A percentile compares a stretch with the other conserved stretches of the same genome.
These are phyloP conservation scores for Cyprinella venusta DNA, from an alignment of 2,797 vertebrate genomes.

Conservation along the genomic window DNA sequence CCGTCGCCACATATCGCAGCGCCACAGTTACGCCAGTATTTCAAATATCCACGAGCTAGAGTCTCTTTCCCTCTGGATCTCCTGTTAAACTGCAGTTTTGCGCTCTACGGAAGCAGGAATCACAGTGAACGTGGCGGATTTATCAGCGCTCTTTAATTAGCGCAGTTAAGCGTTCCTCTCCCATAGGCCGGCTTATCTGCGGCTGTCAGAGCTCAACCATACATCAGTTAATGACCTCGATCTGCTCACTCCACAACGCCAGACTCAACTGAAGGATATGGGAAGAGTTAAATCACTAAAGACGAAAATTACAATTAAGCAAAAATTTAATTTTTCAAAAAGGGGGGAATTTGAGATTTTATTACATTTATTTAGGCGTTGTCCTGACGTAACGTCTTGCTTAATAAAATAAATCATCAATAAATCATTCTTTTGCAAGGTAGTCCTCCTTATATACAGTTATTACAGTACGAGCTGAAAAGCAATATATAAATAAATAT, in stretches of 20 bases:
- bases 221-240: conserved; percentile 73
- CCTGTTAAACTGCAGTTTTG: neutral
- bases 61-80: neutral
- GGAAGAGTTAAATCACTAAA: neutral
- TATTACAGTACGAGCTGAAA: no score
- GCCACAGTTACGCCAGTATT: neutral
- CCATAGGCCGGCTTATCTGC: conserved; percentile 74
- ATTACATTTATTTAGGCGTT: neutral
- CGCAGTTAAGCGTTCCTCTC: conserved; percentile 69
- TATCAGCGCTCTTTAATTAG: conserved; percentile 73
- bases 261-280: conserved; percentile 63
- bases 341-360: neutral
- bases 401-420: no score
- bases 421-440: no score
- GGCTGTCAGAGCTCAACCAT: conserved; percentile 72
- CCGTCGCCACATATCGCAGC: neutral
- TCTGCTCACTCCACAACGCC: conserved; percentile 72
- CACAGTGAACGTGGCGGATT: conserved; percentile 60
- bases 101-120: neutral
- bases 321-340: neutral
- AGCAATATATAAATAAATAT: no score
- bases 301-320: neutral
- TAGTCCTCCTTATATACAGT: no score
- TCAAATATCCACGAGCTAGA: neutral
- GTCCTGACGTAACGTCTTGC: neutral